Evolutionary conservation across 2,888 invertebrate genomes (phyloP), one percentile per base, ranked within the genome.

Genomic region (Chrysolina americana): DNA sequence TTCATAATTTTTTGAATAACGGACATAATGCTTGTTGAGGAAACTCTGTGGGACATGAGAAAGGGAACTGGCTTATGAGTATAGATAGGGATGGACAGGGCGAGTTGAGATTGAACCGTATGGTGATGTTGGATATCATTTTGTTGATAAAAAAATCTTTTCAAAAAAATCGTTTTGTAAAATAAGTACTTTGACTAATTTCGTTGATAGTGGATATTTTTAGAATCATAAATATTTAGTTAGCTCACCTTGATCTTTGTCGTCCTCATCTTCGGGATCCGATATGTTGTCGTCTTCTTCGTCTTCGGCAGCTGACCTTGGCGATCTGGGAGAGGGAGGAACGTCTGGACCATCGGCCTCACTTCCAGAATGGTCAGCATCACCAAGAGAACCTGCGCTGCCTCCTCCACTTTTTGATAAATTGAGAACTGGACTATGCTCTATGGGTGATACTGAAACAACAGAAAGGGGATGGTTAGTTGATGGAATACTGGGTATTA

Each of bases 381-480:
- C 93, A 63, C 91, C 92, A 47, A 91, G 87, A 59, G 92, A 92
- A 85, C 85, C 89, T 56, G 88, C 89, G 84, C 95, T 95, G 79
- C 94, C 95, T 77, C 94, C 94, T 70, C 95, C 96, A 73, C 95
- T 95, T 89, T 97, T 97, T 71, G 97, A 96, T 74, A 97, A 91
- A 89, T 97, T 97, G 84, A 97, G 89, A 81, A 97, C 96, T 77
- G 97, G 97, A 92, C 96, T 97, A 90, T 96, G 96, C 84, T 94
- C 95, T 41, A 85, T 87, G 79, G 96, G 95, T 76, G 96, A 96
- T 82, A 94, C 94, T 94, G 90, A 81, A 89, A 89, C 80, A 81
- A 82, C 68, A 74, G 76, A 73, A 53, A 69, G 13, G 21, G 17
- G 21, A n/a, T 11, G 41, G 59, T 47, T 10, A 21, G 8, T 17